Conservation (phyloP, 2,113 vertebrate species). For the Crotalus viridis region DNA sequence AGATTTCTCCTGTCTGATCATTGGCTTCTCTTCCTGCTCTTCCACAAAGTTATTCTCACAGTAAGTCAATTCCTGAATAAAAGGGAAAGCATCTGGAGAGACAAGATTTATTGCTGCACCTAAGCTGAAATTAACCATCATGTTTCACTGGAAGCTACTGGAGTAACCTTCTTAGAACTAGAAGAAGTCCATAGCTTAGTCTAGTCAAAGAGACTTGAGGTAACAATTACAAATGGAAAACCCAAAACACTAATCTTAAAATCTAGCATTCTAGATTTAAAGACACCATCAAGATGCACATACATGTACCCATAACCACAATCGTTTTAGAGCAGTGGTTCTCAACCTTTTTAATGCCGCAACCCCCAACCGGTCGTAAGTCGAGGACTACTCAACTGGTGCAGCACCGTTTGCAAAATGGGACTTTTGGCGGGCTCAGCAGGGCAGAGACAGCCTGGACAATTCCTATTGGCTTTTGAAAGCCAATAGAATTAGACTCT, state of each 20-base stretch:
- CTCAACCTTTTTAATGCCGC: no score
- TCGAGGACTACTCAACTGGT: no score
- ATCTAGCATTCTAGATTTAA: neutral
- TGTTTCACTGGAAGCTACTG: neutral
- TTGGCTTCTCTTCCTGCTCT: neutral
- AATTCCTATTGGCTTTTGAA: no score
- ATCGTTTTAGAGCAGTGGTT: neutral
- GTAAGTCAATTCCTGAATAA: neutral
- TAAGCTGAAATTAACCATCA: neutral
- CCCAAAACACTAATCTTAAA: neutral
- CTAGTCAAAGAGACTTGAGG: neutral
- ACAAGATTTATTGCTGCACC: neutral
- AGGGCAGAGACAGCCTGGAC: no score
- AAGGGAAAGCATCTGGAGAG: neutral
- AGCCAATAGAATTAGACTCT: no score
- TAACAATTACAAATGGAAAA: neutral
- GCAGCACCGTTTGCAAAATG: no score
- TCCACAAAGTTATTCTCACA: neutral
- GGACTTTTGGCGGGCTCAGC: no score
- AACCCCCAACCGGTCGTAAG: no score
- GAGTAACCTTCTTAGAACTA: neutral
- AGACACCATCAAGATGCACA: neutral
- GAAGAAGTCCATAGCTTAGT: neutral
- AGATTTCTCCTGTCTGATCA: neutral
- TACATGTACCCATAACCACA: neutral